Evolutionary conservation across 1,140 invertebrate genomes (phyloP), one percentile per base, ranked within the genome.

Genomic region (Dufourea novaeangliae): DNA sequence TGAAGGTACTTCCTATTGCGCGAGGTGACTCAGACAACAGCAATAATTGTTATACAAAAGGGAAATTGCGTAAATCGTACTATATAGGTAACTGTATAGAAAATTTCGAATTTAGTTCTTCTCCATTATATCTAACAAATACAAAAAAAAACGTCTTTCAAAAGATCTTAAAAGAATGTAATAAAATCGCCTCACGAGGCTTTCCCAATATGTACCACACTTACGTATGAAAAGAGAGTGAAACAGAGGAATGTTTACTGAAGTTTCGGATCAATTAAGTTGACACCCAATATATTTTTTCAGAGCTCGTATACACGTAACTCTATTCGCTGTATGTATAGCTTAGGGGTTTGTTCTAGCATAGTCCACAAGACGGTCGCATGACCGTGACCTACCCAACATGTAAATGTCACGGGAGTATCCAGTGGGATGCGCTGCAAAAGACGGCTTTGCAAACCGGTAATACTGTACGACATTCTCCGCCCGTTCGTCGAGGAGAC

Each of bases 341-440:
- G 25, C 27, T 41, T 54, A n/a, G 29, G 7, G 25, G 1, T 64
- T 64, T 52, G 61, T 73, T 54, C 71, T 50, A 74, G 14, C 46
- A 41, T 12, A 27, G 62, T 56, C 46, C 71, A 41, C 14, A 32
- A 74, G 46, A 56, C 12, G 32, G 29, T 54, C 11, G 64, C 46
- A 76, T 76, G 72, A 80, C 82, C 82, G 46, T 84, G 82, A 84
- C 81, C 82, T 84, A 84, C 54, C 82, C 63, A 69, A 83, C 82
- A 68, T 80, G 71, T 62, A 83, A 84, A 79, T 84, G 82, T 79
- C 82, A 83, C 73, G 79, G 56, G 66, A 80, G 63, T 57, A n/a
- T 44, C 69, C 52, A 61, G 41, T 12, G 39, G 66, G 44, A 54
- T 41, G 59, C n/a, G 17, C 52, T 41, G 70, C 52, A 44, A 74